Base-by-base conservation (phyloP, 2,888 invertebrate genomes). In the Carabus problematicus region DNA sequence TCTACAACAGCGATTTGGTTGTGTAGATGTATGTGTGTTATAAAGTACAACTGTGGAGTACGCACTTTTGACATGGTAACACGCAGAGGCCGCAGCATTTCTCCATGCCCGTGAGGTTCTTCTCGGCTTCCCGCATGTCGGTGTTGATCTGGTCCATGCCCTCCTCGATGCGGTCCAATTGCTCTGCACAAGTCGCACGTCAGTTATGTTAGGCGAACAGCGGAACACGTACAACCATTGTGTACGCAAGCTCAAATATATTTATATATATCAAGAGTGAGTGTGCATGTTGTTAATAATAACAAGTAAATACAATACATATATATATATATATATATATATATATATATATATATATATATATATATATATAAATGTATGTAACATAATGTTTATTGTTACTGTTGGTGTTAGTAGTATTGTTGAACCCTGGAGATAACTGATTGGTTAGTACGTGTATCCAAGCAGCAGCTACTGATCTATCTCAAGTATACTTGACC, bases 101-200 rank as follows among this genome's bases (percentile, higher is more conserved):
- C 86, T 99, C 99, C 97, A 99, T 97, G 74, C 98, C 98, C 75
- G 98, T 98, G 77, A 99, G 88, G 84, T 99, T 98, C 85, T 99
- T 98, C 85, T 99, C 99, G 14, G 99, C 99, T 83, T 99, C 98
- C 79, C 92, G 91, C 99, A 99, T 99, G 83, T 99, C 99, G 73
- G 95, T 93, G 85, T 99, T 99, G 85, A 99, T 99, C 85, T 98
- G 97, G 85, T 99, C 99, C 97, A 99, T 97, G 49, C 98, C 98
- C 86, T 98, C 98, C 85, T 99, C 99, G 84, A 98, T 95, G 79
- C 98, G 91, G 85, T 99, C 99, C 90, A 99, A 87, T 95, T 99
- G 99, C 83, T 99, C 99, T 97, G 82, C 79, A 82, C 73, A 71
- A 62, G 70, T 67, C 59, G 67, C 60, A 67, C 12, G 29, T 60